Conservation (phyloP, 2,888 invertebrate genomes). For the Taenaris catops region DNA sequence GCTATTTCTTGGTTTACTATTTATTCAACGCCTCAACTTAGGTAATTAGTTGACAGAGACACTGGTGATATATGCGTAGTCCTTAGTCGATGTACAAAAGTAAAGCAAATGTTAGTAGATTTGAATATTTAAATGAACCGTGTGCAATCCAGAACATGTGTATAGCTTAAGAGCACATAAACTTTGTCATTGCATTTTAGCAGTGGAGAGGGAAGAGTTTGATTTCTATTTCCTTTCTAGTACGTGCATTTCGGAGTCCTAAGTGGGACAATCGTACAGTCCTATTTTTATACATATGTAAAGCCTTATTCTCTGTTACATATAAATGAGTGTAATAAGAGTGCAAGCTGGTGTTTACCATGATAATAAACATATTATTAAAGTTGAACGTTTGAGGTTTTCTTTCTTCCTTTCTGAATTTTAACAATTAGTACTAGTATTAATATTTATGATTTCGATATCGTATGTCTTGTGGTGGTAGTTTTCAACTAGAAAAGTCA, state of each 20-base stretch:
- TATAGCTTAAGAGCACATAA: slow-evolving; percentile 58
- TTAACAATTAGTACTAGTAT: too few relatives aligned
- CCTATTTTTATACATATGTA: slow-evolving; percentile 80
- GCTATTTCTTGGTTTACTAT: slow-evolving; percentile 51
- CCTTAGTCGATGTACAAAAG: slow-evolving; percentile 70
- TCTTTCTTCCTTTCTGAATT: slow-evolving; percentile 19
- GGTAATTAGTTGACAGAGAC: slow-evolving; percentile 53
- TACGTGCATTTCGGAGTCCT: slow-evolving; percentile 71
- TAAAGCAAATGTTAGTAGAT: slow-evolving; percentile 62
- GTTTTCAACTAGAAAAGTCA: too few relatives aligned
- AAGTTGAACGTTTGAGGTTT: slow-evolving; percentile 41
- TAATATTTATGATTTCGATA: too few relatives aligned
- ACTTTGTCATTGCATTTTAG: slow-evolving; percentile 73
- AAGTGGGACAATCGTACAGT: slow-evolving; percentile 66
- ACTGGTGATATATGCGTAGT: slow-evolving; percentile 59
- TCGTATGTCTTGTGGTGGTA: too few relatives aligned
- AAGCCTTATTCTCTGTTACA: slow-evolving; percentile 74
- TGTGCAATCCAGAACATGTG: slow-evolving; percentile 67
- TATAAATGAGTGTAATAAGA: slow-evolving; percentile 66
- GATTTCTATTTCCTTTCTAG: slow-evolving; percentile 69
- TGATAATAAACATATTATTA: slow-evolving; percentile 70
- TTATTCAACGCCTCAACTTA: slow-evolving; percentile 55
- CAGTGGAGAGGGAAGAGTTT: slow-evolving; percentile 58
- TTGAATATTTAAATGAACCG: slow-evolving; percentile 69
- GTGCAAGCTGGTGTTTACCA: slow-evolving; percentile 67